Evolutionary conservation across 2,888 invertebrate genomes (phyloP), one percentile per base, ranked within the genome.

Genomic region (Cantharis nigra): DNA sequence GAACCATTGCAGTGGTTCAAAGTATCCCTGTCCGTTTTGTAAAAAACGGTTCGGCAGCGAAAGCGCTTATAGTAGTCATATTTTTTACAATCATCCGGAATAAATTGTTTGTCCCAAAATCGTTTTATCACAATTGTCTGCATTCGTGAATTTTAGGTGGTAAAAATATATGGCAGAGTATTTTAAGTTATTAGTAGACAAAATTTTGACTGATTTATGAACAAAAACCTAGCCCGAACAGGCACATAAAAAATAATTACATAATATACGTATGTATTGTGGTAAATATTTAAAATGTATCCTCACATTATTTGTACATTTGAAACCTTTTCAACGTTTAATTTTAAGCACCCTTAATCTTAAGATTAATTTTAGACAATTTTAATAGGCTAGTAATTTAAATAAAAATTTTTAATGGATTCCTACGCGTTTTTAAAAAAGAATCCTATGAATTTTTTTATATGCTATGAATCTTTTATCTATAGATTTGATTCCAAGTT

Each of bases 1-100:
- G 80, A 88, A 88, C 80, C 87, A 88, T 76, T 89, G 89, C 80
- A 87, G 88, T 75, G 88, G 89, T 4, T 88, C 88, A 0, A 84
- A 87, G 72, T 88, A 87, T 82, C 89, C 89, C 26, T 89, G 89
- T 82, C 89, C 89, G 26, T 89, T 89, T 81, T 89, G 89, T 79
- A 88, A 88, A 79, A 88, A 89, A 79, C 85, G 89, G 3, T 89
- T 89, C 77, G 88, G 88, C 2, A 89, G 88, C 3, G 88, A 89
- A 77, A 87, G 88, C 5, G 88, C 88, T n/a, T 89, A 89, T 79
- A 89, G 89, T 82, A 87, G 88, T 20, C 89, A 89, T 80, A 89
- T 89, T 77, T 89, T 88, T 78, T 89, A 89, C 79, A 88, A 88
- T 79, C 89, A 89, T 83, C 89, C 89, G 4, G 89, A 88, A 82